phyloP scores from a whole-genome alignment of 2,113 vertebrate species.

The Genyomyrus donnyi region DNA sequence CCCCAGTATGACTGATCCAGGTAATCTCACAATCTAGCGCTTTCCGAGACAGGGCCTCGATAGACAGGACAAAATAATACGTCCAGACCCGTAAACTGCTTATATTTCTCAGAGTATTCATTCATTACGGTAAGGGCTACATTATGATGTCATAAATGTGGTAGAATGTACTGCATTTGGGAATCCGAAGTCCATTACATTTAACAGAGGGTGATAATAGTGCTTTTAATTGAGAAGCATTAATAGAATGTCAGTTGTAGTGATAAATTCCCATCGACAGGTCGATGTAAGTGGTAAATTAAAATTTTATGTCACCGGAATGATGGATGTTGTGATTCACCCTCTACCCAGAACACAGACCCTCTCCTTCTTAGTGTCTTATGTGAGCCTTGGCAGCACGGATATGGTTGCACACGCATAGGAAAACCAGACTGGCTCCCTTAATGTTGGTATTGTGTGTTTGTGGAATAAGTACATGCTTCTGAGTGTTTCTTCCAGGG shows the following conservation, averaged over 20 bases:
- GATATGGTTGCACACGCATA: not conserved
- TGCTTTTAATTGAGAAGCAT: constrained; percentile 30
- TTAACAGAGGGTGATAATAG: constrained; percentile 28
- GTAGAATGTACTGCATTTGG: not conserved
- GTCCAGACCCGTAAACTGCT: not conserved
- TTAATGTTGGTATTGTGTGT: not conserved
- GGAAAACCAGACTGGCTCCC: not conserved
- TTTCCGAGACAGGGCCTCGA: not conserved
- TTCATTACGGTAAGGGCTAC: not conserved
- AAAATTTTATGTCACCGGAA: constrained; percentile 33
- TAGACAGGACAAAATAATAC: not conserved
- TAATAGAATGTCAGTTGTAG: constrained; percentile 38
- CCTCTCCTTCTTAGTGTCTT: not conserved
- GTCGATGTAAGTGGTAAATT: constrained; percentile 43
- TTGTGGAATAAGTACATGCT: not conserved
- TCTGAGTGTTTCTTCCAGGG: not conserved
- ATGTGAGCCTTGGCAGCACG: not conserved
- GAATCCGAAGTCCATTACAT: constrained; percentile 23
- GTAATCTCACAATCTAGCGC: not conserved
- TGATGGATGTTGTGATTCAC: constrained; percentile 3
- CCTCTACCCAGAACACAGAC: constrained; percentile 19
- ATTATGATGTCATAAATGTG: not conserved
- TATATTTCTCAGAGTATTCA: not conserved
- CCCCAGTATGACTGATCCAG: not conserved
- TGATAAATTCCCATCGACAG: constrained; percentile 27